Conservation (phyloP, 2,888 invertebrate species). For the Omphaloscelis lunosa region DNA sequence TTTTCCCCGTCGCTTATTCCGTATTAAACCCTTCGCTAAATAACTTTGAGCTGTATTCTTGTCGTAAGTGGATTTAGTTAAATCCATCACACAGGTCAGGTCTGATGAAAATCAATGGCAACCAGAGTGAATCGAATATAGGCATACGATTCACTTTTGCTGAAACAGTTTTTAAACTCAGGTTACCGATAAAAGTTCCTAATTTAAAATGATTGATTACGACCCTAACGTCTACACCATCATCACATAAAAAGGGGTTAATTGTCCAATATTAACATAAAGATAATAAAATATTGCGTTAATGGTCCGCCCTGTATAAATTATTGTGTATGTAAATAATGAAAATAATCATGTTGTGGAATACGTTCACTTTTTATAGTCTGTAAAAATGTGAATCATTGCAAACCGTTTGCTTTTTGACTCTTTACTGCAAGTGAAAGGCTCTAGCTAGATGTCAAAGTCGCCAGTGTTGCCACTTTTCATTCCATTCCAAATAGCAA, state of each 20-base stretch:
- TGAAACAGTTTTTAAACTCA: not conserved
- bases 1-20: not conserved
- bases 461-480: constrained; percentile 70
- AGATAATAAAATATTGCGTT: not conserved
- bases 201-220: constrained; percentile 17
- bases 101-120: not conserved
- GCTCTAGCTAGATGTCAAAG: constrained; percentile 38
- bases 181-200: not conserved
- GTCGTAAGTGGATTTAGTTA: not conserved
- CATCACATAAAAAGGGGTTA: constrained; percentile 5
- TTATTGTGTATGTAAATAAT: too few species aligned
- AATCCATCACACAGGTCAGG: not conserved
- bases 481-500: constrained; percentile 79
- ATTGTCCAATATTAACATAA: constrained; percentile 11
- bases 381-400: not conserved
- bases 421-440: constrained; percentile 13
- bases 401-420: not conserved
- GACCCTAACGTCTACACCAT: not conserved
- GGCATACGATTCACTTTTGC: not conserved
- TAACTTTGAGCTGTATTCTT: not conserved
- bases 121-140: not conserved
- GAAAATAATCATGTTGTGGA: not conserved
- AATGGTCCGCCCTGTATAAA: not conserved
- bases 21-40: not conserved
- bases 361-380: not conserved